A percentile compares a stretch with the other conserved stretches of the same genome.
These are phyloP conservation scores for Pyrrhosoma nymphula DNA, from an alignment of 2,888 invertebrate species.

Conservation along the genomic window DNA sequence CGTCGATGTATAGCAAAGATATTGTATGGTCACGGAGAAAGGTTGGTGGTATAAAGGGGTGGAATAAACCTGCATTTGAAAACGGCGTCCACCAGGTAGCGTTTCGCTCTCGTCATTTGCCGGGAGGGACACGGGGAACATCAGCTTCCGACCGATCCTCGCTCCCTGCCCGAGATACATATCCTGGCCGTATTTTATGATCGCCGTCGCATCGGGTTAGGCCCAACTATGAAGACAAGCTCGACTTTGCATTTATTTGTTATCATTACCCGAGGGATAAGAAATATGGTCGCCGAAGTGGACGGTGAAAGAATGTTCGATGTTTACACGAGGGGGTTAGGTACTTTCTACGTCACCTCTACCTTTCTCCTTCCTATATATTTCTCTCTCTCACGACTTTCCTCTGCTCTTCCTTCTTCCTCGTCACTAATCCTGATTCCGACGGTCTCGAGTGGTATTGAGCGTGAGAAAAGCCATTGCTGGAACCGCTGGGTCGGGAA, in stretches of 20 bases:
- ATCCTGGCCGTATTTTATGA: constrained; percentile 2
- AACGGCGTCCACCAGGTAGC: neutral
- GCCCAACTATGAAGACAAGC: neutral
- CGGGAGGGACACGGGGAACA: neutral
- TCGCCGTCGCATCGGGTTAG: neutral
- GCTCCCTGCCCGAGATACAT: neutral
- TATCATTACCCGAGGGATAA: neutral
- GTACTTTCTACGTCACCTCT: neutral
- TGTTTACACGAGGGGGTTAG: neutral
- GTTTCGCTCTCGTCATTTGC: neutral
- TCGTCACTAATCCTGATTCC: neutral
- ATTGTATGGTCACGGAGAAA: neutral
- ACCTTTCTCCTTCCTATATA: neutral
- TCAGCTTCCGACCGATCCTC: neutral
- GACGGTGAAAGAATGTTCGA: neutral
- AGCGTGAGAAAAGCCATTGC: neutral
- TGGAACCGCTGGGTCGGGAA: neutral
- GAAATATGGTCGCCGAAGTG: neutral
- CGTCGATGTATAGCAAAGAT: neutral
- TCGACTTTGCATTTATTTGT: neutral
- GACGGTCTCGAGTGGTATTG: neutral
- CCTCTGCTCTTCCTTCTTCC: neutral
- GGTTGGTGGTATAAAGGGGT: neutral
- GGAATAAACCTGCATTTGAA: neutral
- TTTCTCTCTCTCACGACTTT: neutral